Base-by-base conservation (phyloP, 1,140 invertebrate species). In the Drosophila rhopaloa region DNA sequence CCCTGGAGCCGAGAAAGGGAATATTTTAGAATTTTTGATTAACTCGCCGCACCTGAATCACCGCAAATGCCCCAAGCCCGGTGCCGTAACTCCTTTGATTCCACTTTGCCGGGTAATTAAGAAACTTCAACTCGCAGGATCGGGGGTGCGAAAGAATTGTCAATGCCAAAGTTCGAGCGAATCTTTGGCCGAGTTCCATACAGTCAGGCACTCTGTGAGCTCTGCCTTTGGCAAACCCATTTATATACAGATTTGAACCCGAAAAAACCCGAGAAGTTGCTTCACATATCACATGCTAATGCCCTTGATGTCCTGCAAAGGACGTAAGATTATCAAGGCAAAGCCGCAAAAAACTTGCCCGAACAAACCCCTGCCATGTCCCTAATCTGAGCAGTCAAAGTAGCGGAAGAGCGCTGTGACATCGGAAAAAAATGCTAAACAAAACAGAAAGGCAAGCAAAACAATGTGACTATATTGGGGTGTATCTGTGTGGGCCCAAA, bases 291-390 rank as follows among this genome's bases (percentile, higher is more conserved):
- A 76, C 72, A 66, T 66, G 53, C 71, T 76, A 76, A 76, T 76
- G 73, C 60, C 60, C 47, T 57, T 56, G 59, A 75, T 76, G 72
- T 54, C 50, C 43, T 61, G 71, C 71, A 14, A 14, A 47, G 44
- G 32, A 76, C 43, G 51, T 56, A 43, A 47, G 61, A 76, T 76
- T 76, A 76, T 76, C 54, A 66, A 76, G 29, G 72, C 40, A 63
- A 66, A 66, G 72, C 60, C 73, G 48, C 73, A 75, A 76, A 76
- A 76, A 76, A 76, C 73, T 76, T 76, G 54, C 53, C 55, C 53
- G 37, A 40, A 68, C 63, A 68, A 70, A 38, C 41, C 48, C 46
- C 46, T 27, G 37, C 58, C 65, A 72, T 73, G 58, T 50, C 71
- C 53, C 46, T 41, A 76, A 76, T 66, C 73, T 66, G 38, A 48